Evolutionary conservation across 2,888 invertebrate species (phyloP).

Genomic region (Morpho deidamia): DNA sequence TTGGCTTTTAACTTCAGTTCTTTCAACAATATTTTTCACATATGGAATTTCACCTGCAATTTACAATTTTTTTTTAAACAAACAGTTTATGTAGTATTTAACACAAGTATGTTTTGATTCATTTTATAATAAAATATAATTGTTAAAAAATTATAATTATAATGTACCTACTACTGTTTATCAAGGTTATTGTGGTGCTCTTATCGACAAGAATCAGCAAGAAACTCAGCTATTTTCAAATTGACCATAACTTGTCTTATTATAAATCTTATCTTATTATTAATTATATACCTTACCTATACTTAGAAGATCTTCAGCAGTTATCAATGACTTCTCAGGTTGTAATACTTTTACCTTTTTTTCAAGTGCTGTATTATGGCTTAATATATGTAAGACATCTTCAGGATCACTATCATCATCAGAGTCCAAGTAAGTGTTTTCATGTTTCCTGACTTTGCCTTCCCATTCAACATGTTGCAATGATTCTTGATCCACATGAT

Average conservation of each 20-base stretch:
- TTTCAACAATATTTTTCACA: slow-evolving; percentile 74
- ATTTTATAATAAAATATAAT: too few relatives aligned
- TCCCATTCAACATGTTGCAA: slow-evolving; percentile 80
- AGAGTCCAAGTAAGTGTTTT: slow-evolving; percentile 60
- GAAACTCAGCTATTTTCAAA: too few relatives aligned
- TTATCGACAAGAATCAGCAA: too few relatives aligned
- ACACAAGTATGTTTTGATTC: too few relatives aligned
- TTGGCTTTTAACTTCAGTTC: slow-evolving; percentile 54
- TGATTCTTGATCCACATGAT: slow-evolving; percentile 53
- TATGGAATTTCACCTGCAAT: slow-evolving; percentile 51
- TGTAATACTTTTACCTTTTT: slow-evolving; percentile 65
- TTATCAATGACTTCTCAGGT: slow-evolving; percentile 68
- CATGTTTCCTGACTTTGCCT: slow-evolving; percentile 52
- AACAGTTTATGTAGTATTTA: not conserved
- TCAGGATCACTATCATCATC: slow-evolving; percentile 80
- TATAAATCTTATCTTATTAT: too few relatives aligned
- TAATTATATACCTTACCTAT: slow-evolving; percentile 44
- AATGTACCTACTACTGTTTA: too few relatives aligned
- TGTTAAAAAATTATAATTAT: too few relatives aligned
- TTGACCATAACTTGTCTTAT: too few relatives aligned
- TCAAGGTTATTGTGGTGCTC: too few relatives aligned
- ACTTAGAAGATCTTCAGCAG: slow-evolving; percentile 67
- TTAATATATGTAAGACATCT: slow-evolving; percentile 79
- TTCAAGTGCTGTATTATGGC: slow-evolving; percentile 69
- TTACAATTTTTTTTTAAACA: not conserved